Evolutionary conservation across 2,113 vertebrate species (phyloP), one percentile per base, ranked within the genome.

Genomic region (Cacatua alba): DNA sequence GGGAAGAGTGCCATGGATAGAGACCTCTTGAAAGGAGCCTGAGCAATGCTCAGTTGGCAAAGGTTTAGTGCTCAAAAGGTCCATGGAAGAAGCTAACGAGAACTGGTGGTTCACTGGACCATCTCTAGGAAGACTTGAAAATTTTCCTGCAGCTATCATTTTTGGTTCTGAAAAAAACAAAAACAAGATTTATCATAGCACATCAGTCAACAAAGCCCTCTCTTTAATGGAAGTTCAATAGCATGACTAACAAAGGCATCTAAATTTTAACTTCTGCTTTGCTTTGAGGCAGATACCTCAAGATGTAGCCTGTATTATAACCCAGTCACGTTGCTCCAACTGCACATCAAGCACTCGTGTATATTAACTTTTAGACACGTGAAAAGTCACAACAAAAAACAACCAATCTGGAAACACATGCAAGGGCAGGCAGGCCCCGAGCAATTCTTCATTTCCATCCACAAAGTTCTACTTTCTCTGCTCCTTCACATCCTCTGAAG

Each of bases 61-160:
- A 10, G 98, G 95, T 94, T 98, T 98, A 96, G 98, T 98, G 97
- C 98, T 98, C 93, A 99, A 97, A 75, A 99, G 98, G 97, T 99
- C 99, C 99, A 99, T 99, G 88, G 99, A 99, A 17, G 99, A 98
- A 91, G 98, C 97, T 76, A 99, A 95, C 29, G 99, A 97, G 88
- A 97, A 96, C 96, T 97, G 98, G 90, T 97, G 98, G 94, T 98
- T 98, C 97, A 98, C 65, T 20, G 96, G 96, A 95, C 97, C 97
- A 77, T 97, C 99, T 98, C 99, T 97, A 86, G 99, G 98, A 92
- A 99, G 97, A 97, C 98, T 99, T 78, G 99, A 99, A 96, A 99
- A 98, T 87, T 99, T 99, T 95, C 99, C 99, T 25, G 99, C 98
- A 44, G 99, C 99, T 98, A 99, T 99, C 98, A 99, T 99, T 98